Evolutionary conservation across 2,888 invertebrate species (phyloP).

Genomic region (Lutraria lutraria): DNA sequence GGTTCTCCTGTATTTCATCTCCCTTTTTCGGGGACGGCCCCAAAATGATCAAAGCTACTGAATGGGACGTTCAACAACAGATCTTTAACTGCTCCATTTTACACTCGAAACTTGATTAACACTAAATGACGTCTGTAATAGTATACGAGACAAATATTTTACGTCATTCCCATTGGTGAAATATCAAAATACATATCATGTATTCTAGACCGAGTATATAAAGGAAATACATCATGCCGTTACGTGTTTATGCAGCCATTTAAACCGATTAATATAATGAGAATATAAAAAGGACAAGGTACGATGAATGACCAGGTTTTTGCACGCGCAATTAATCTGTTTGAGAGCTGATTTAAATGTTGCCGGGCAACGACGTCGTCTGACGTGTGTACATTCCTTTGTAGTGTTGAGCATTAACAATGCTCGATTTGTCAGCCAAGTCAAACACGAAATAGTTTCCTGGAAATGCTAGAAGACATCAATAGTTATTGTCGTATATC

Average conservation of each 20-base stretch:
- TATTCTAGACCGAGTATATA: neutral
- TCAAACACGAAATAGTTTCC: neutral
- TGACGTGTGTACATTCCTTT: neutral
- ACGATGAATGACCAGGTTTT: neutral
- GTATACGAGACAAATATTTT: too few species aligned
- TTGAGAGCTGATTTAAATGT: neutral
- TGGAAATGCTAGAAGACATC: neutral
- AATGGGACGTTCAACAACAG: neutral
- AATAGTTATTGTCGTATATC: too few species aligned
- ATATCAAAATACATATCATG: neutral
- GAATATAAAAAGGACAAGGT: neutral
- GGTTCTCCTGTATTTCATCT: neutral
- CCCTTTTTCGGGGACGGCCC: neutral
- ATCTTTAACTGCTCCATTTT: neutral
- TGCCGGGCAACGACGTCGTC: neutral
- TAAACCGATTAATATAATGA: neutral
- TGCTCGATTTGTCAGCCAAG: neutral
- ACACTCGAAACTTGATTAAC: too few species aligned
- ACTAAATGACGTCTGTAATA: neutral
- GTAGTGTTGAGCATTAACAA: neutral
- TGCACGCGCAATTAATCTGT: neutral
- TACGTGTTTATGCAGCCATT: neutral
- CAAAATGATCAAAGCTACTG: neutral
- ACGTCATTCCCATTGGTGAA: neutral
- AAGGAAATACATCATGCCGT: neutral